Conservation (phyloP, 2,888 invertebrate genomes). For the Eurytoma californica region DNA sequence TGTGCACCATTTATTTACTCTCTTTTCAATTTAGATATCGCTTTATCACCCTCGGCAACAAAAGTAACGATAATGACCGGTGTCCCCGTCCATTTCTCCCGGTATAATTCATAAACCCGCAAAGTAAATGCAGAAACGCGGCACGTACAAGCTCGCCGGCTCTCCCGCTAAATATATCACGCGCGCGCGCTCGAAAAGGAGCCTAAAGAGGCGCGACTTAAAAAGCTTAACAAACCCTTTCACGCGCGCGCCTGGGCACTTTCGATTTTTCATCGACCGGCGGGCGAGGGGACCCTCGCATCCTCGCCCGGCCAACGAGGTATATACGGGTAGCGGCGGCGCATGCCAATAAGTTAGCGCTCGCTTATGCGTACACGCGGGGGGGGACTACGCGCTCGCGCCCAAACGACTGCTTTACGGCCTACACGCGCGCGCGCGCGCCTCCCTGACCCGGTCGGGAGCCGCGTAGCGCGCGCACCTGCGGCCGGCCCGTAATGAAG, state of each 20-base stretch:
- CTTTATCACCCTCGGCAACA: too few relatives aligned
- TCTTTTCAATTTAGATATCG: too few relatives aligned
- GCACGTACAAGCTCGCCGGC: too few relatives aligned
- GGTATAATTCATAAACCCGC: not conserved
- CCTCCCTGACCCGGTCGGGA: not conserved
- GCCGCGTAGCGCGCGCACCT: too few relatives aligned
- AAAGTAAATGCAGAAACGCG: not conserved
- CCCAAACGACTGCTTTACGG: not conserved
- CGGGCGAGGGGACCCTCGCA: not conserved
- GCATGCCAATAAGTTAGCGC: slow-evolving; percentile 52
- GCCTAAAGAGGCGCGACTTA: too few relatives aligned
- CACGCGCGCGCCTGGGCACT: not conserved
- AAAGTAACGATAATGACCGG: too few relatives aligned
- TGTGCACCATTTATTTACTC: too few relatives aligned
- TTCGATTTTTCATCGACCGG: not conserved
- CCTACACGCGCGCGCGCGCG: slow-evolving; percentile 14
- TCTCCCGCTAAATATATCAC: too few relatives aligned
- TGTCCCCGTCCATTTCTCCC: not conserved
- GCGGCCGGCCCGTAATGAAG: slow-evolving; percentile 14
- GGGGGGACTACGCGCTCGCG: not conserved
- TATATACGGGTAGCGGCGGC: not conserved
- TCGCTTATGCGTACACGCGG: not conserved
- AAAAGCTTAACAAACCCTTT: too few relatives aligned
- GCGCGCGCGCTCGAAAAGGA: too few relatives aligned
- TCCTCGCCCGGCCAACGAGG: not conserved